Evolutionary conservation across 2,888 invertebrate genomes (phyloP).

Genomic region (Homarus gammarus): DNA sequence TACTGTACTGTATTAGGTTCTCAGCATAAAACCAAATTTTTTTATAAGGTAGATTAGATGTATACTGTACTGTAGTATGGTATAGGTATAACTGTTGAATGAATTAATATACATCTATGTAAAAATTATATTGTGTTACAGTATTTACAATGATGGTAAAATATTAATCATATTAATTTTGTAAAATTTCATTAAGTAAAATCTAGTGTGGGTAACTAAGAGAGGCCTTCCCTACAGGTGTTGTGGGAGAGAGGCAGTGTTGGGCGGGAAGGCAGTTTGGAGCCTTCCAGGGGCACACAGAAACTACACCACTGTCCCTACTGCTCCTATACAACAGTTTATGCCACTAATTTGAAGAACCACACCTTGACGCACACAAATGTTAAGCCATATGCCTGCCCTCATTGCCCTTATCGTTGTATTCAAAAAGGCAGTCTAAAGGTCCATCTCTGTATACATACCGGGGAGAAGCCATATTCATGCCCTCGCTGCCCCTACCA

Average conservation of each 20-base stretch:
- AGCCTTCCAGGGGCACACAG: background rate
- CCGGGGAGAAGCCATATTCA: conserved; percentile 20
- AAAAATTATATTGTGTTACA: no score
- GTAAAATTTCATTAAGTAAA: background rate
- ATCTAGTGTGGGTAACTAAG: conserved; percentile 23
- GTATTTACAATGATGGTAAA: no score
- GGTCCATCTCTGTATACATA: conserved; percentile 35
- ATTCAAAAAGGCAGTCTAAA: conserved; percentile 44
- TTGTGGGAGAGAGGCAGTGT: background rate
- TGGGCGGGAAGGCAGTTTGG: background rate
- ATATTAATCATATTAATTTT: background rate
- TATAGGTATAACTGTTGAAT: no score
- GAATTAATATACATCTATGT: no score
- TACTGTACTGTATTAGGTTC: no score
- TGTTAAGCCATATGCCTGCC: conserved; percentile 35
- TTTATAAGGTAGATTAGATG: no score
- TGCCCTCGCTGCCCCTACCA: conserved; percentile 29
- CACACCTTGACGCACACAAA: conserved; percentile 42
- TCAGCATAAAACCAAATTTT: no score
- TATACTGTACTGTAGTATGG: no score
- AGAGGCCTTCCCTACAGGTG: conserved; percentile 29
- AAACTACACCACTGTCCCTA: conserved; percentile 17
- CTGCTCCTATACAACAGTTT: conserved; percentile 39
- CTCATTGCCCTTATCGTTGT: conserved; percentile 46
- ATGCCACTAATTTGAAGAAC: conserved; percentile 31